Evolutionary conservation across 2,113 vertebrate genomes (phyloP).

Genomic region (Micromys minutus): DNA sequence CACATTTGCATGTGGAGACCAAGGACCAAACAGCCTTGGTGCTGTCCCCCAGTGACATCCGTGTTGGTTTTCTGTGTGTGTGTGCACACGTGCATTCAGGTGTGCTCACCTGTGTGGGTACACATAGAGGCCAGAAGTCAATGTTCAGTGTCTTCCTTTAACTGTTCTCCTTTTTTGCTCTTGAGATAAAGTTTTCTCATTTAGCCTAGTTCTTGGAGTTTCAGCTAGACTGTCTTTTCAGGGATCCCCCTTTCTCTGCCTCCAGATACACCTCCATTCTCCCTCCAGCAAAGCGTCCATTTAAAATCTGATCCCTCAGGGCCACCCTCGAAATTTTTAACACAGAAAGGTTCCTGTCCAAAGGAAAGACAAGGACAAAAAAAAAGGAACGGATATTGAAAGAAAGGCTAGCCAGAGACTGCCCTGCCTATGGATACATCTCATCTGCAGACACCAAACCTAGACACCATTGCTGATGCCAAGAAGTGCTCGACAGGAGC

Average conservation of each 20-base stretch:
- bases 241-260: neutral
- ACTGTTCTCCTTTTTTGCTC: neutral
- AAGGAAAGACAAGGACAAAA: too few relatives aligned
- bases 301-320: neutral
- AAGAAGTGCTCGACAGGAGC: too few relatives aligned
- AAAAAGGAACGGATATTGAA: too few relatives aligned
- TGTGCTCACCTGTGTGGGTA: neutral
- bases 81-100: neutral
- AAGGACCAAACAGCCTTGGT: neutral
- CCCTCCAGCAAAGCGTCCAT: neutral
- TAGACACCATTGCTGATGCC: too few relatives aligned
- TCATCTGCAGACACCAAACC: too few relatives aligned
- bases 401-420: too few relatives aligned
- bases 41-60: neutral
- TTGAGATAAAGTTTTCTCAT: neutral
- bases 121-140: neutral
- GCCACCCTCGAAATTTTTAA: too few relatives aligned
- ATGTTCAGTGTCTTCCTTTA: neutral
- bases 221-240: neutral
- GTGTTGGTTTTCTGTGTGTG: neutral
- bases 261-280: fast-evolving
- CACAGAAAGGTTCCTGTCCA: too few relatives aligned
- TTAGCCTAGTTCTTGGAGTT: neutral
- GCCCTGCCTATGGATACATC: too few relatives aligned
- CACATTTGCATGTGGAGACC: neutral